Evolutionary conservation across 2,797 vertebrate species (phyloP).

Genomic region (Gymnodraco acuticeps): DNA sequence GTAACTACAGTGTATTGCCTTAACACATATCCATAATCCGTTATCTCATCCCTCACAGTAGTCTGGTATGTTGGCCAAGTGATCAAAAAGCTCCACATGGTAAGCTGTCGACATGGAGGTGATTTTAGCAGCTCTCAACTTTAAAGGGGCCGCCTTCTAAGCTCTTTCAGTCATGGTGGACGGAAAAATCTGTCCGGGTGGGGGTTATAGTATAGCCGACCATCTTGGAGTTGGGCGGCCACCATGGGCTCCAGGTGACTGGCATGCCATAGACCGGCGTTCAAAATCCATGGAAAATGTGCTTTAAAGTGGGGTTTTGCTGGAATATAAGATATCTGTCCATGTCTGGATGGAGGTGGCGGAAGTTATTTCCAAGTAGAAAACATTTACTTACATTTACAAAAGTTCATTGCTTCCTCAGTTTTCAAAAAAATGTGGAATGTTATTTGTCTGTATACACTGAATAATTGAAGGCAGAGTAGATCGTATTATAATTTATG

Average conservation of each 20-base stretch:
- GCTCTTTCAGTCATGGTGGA: not conserved
- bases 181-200: not conserved
- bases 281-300: not conserved
- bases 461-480: too few relatives aligned
- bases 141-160: not conserved
- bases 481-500: too few relatives aligned
- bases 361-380: too few relatives aligned
- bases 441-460: too few relatives aligned
- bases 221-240: not conserved
- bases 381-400: too few relatives aligned
- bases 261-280: too few relatives aligned
- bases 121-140: not conserved
- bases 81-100: not conserved
- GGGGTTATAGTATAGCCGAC: not conserved
- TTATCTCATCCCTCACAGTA: not conserved
- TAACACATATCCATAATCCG: not conserved
- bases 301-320: not conserved
- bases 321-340: not conserved
- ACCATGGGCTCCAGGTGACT: not conserved
- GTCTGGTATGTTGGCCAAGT: too few relatives aligned
- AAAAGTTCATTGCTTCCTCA: too few relatives aligned
- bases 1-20: too few relatives aligned
- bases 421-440: too few relatives aligned
- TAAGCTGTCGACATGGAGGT: slow-evolving; percentile 5
- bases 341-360: too few relatives aligned